phyloP scores from a whole-genome alignment of 2,113 vertebrate genomes.

The Eudorcas thomsonii region DNA sequence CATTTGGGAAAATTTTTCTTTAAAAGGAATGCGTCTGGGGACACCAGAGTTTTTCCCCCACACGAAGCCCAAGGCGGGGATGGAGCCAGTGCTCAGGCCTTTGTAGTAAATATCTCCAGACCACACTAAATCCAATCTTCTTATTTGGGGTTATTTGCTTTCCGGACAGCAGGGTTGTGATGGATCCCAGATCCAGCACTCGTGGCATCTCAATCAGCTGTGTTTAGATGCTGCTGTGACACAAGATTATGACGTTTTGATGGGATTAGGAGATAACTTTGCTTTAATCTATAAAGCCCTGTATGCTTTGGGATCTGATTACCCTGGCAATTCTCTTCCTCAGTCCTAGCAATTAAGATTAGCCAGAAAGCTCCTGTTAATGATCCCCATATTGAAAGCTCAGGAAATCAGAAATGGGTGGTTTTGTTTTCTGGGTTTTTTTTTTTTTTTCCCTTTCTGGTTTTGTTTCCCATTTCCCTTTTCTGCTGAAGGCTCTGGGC shows the following conservation, averaged over 20 bases:
- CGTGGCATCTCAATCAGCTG: conserved; percentile 39
- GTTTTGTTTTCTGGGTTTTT: background rate
- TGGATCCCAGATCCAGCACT: conserved; percentile 70
- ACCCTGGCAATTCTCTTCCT: conserved; percentile 57
- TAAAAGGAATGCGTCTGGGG: conserved; percentile 35
- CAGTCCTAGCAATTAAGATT: conserved; percentile 67
- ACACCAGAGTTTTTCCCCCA: background rate
- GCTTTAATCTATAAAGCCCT: conserved; percentile 77
- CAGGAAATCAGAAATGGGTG: conserved; percentile 74
- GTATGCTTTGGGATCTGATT: conserved; percentile 71
- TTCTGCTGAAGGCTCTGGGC: background rate
- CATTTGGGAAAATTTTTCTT: conserved; percentile 34
- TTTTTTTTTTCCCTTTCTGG: background rate
- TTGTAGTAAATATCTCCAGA: conserved; percentile 73
- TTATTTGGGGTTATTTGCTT: conserved; percentile 71
- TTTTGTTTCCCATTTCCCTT: background rate
- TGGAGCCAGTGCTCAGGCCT: conserved; percentile 3
- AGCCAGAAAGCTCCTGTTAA: conserved; percentile 63
- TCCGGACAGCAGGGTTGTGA: conserved; percentile 69
- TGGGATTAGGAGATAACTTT: conserved; percentile 56
- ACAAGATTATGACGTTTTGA: conserved; percentile 63
- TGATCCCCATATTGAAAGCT: conserved; percentile 61
- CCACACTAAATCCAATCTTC: conserved; percentile 76
- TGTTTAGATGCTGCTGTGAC: conserved; percentile 69
- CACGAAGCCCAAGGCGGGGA: conserved; percentile 47